These are phyloP conservation scores for Xylota sylvarum DNA, from an alignment of 2,888 invertebrate genomes.

Conservation along the genomic window DNA sequence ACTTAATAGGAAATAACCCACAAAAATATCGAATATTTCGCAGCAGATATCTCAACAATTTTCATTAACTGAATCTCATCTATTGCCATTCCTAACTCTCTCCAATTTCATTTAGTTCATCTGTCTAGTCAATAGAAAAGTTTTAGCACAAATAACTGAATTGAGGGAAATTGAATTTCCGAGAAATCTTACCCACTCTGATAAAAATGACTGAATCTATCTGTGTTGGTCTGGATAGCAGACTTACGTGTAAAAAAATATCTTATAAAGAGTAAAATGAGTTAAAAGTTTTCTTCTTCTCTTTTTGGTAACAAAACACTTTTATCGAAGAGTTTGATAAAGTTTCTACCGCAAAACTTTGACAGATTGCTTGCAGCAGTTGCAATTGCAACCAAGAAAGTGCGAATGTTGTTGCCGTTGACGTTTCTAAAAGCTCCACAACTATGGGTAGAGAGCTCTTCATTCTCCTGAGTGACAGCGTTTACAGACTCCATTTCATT, in stretches of 20 bases:
- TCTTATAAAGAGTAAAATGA: neutral
- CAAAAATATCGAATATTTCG: too few relatives aligned
- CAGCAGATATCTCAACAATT: too few relatives aligned
- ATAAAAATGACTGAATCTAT: too few relatives aligned
- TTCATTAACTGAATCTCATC: neutral
- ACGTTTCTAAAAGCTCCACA: neutral
- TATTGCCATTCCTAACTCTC: neutral
- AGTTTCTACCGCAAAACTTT: conserved; percentile 44
- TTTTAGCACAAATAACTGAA: neutral
- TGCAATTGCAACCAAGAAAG: neutral
- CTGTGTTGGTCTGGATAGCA: neutral
- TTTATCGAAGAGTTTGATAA: neutral
- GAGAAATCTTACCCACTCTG: neutral
- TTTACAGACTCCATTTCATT: neutral
- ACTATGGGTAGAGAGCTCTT: neutral
- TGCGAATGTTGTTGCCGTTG: conserved; percentile 10
- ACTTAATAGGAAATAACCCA: too few relatives aligned
- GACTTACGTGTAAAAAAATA: neutral
- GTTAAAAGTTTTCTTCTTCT: neutral
- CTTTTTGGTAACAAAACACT: neutral
- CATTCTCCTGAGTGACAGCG: conserved; percentile 4
- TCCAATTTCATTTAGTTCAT: too few relatives aligned
- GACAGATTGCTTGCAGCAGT: conserved; percentile 9
- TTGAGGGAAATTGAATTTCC: neutral
- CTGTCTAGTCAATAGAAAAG: neutral